phyloP scores from a whole-genome alignment of 30 jellyfish, hydroid and myxozoan genomes.

The Cassiopea xamachana region DNA sequence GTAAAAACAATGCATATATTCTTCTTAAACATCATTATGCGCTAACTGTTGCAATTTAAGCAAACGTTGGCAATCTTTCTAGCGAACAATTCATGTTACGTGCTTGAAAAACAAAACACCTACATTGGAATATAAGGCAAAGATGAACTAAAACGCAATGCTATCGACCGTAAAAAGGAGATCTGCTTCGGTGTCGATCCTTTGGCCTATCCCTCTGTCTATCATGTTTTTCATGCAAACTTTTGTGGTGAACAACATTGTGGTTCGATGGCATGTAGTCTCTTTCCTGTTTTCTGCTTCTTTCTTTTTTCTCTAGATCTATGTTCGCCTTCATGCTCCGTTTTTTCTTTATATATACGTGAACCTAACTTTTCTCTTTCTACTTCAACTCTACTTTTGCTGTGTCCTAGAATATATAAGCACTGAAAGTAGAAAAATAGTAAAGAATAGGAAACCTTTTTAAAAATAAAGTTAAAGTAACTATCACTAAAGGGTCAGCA shows the following conservation, averaged over 20 bases:
- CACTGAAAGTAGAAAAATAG: not conserved
- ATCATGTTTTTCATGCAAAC: not conserved
- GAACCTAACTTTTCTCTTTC: conserved; percentile 1
- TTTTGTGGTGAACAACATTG: not conserved
- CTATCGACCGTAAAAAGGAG: conserved; percentile 25
- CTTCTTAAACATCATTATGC: no score
- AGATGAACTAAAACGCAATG: not conserved
- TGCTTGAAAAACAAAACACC: no score
- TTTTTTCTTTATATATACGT: not conserved
- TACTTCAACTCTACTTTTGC: not conserved
- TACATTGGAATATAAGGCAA: not conserved
- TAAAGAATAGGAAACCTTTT: not conserved
- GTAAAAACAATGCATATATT: no score
- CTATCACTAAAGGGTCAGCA: no score
- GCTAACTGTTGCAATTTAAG: no score
- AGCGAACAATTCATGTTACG: no score
- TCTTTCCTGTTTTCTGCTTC: not conserved
- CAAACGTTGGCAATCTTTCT: no score
- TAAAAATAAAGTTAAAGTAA: not conserved
- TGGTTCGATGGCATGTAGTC: not conserved
- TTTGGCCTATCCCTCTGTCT: no score
- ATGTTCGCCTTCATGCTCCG: not conserved
- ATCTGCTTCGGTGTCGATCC: conserved; percentile 49
- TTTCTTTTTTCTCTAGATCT: not conserved
- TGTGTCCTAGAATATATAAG: not conserved